Base-by-base conservation (phyloP, 2,797 vertebrate species). In the Gallinago solitaria region DNA sequence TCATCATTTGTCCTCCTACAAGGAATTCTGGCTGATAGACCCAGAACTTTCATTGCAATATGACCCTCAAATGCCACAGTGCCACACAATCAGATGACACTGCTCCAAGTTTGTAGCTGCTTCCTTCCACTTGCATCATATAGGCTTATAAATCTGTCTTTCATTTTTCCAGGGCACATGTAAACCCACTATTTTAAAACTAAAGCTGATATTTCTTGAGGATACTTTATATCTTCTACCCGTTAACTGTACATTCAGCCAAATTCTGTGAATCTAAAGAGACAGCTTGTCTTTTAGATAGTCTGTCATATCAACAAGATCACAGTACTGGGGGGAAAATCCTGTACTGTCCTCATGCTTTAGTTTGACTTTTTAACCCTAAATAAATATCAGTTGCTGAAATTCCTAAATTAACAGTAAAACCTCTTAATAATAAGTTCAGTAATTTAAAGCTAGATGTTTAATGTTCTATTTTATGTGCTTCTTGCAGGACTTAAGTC, bases 221-320 rank as follows among this genome's bases (percentile, higher is more conserved):
- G 96, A 87, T 85, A 89, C 20, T 89, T 93, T 69, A 86, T 54
- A 48, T 83, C 79, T 93, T 95, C 51, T 89, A 75, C 28, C 65
- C 43, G 0, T 84, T 94, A 90, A 92, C 57, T 57, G 14, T n/a
- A 68, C 25, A 86, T 89, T 86, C 61, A 82, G 32, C 20, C 51
- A 89, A 90, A 86, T 71, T 78, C 63, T 74, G 13, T 68, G 78
- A 96, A 96, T 18, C 8, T 57, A 12, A 96, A 89, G 71, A 83
- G 96, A 95, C 93, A 95, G 73, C 71, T 93, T 97, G 95, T 96
- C 88, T 93, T 91, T 95, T 96, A 94, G 56, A 77, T 82, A 80
- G 20, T 94, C 87, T 78, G 67, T 93, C 82, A 82, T 41, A 95
- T 75, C 77, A 95, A 83, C 39, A 83, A 68, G 45, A 53, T 92